Evolutionary conservation across 2,113 vertebrate genomes (phyloP).

Genomic region (Tetrao urogallus): DNA sequence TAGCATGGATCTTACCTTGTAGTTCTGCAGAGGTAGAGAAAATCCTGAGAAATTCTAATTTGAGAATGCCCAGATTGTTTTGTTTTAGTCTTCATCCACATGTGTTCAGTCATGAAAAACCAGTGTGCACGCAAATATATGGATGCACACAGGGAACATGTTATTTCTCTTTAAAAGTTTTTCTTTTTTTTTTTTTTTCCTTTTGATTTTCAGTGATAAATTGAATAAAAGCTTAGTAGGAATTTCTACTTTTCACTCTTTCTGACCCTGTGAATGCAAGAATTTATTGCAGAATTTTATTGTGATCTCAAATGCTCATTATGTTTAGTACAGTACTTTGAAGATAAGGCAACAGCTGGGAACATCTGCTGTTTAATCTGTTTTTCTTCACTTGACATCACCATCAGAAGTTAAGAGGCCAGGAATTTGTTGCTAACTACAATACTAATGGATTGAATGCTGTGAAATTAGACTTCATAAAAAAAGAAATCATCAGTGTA

Average conservation of each 20-base stretch:
- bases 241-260: not conserved
- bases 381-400: not conserved
- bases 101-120: not conserved
- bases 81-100: not conserved
- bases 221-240: not conserved
- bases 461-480: not conserved
- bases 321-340: not conserved
- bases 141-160: not conserved
- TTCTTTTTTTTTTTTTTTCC: not conserved
- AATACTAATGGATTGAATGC: not conserved
- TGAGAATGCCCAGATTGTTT: not conserved
- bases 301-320: not conserved
- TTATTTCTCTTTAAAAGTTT: not conserved
- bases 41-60: not conserved
- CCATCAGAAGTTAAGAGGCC: not conserved
- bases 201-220: not conserved
- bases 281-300: not conserved
- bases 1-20: not conserved
- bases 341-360: not conserved
- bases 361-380: not conserved
- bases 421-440: not conserved
- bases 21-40: not conserved
- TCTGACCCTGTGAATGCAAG: not conserved
- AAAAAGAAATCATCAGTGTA: not conserved
- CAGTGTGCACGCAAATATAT: not conserved